Percentiles rank a stretch among this genome's conserved stretches.
Evolutionary conservation across 2,113 vertebrate genomes (phyloP).

Genomic region (Podarcis cretensis): DNA sequence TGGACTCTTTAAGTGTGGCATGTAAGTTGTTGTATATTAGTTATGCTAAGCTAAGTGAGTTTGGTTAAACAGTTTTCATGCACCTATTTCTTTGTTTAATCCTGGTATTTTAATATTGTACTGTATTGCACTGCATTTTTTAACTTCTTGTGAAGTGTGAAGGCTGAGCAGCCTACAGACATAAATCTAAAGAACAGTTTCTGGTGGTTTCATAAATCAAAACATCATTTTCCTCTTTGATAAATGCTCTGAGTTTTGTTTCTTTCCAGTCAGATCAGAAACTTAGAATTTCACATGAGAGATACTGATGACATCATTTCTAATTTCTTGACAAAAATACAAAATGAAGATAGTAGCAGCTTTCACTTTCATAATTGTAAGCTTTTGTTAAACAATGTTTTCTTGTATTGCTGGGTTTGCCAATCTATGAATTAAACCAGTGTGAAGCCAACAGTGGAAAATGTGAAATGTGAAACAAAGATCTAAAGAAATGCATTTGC

Average conservation of each 20-base stretch:
- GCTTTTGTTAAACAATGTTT: neutral
- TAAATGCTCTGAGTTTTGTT: neutral
- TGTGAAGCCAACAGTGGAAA: no score
- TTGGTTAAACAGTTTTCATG: no score
- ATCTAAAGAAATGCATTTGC: neutral
- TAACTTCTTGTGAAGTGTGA: no score
- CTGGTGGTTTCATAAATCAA: neutral
- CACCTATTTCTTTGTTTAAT: no score
- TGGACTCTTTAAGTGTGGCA: no score
- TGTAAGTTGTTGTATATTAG: no score
- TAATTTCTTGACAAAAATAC: neutral
- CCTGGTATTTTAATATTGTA: no score
- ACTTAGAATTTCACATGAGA: neutral
- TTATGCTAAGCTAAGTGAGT: no score
- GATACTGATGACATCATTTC: neutral
- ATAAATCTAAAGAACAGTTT: neutral
- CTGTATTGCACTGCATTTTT: no score
- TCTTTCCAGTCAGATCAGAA: neutral
- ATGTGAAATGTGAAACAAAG: neutral
- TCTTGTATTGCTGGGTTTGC: neutral
- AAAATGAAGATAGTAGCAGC: neutral
- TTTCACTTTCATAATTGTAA: neutral
- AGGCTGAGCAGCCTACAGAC: no score
- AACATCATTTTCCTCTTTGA: neutral
- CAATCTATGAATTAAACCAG: neutral